Percentiles rank a stretch among this genome's conserved stretches.
phyloP scores from a whole-genome alignment of 2,113 vertebrate genomes.

The Eubucco bourcierii region DNA sequence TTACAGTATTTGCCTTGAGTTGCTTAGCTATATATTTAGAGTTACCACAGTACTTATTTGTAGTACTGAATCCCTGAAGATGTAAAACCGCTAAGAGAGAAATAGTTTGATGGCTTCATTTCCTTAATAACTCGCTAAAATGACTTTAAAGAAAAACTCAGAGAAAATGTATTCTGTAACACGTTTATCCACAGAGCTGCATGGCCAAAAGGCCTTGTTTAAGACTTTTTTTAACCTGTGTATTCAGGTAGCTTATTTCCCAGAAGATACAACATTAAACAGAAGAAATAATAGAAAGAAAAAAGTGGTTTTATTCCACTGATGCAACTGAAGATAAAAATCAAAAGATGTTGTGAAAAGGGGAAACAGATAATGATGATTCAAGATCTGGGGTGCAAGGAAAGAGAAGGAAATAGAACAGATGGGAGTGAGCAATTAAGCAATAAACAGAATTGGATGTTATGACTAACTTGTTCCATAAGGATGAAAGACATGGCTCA shows the following conservation, averaged over 20 bases:
- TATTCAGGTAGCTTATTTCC: neutral
- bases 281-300: neutral
- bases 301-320: neutral
- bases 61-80: neutral
- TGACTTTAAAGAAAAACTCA: neutral
- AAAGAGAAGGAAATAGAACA: neutral
- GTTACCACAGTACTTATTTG: neutral
- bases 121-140: neutral
- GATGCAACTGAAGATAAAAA: neutral
- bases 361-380: neutral
- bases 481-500: neutral
- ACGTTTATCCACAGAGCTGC: neutral
- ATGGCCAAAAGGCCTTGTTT: neutral
- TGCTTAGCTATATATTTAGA: neutral
- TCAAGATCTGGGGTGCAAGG: neutral
- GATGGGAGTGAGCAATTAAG: neutral
- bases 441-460: neutral
- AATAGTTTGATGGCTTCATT: neutral
- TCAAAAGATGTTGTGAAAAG: neutral
- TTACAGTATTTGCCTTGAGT: neutral
- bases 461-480: neutral
- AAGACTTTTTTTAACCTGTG: accelerated
- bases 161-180: neutral
- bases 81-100: neutral
- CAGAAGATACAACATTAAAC: neutral